Evolutionary conservation across 2,113 vertebrate genomes (phyloP).

Genomic region (Proterorhinus semilunaris): DNA sequence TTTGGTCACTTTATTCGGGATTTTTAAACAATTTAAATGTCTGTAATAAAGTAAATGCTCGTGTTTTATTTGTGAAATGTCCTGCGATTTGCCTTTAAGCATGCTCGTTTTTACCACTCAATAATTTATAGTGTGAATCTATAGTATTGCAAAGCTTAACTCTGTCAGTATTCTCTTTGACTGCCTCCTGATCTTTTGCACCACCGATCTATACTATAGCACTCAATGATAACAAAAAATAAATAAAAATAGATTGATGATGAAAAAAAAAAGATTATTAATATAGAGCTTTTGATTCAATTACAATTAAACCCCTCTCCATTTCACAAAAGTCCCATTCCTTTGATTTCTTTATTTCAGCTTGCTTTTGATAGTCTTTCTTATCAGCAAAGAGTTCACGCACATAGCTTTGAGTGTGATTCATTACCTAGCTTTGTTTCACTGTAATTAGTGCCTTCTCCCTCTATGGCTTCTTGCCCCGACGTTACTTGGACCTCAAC

Average conservation of each 20-base stretch:
- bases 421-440: slow-evolving; percentile 13
- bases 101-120: slow-evolving; percentile 18
- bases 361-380: neutral
- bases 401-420: neutral
- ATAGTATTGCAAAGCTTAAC: slow-evolving; percentile 31
- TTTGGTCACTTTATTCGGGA: no score
- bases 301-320: slow-evolving; percentile 17
- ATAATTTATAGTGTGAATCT: slow-evolving; percentile 13
- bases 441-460: slow-evolving; percentile 17
- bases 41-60: no score
- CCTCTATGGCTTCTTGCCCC: slow-evolving; percentile 24
- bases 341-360: slow-evolving; percentile 17
- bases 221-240: no score
- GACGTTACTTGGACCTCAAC: slow-evolving; percentile 27
- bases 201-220: slow-evolving; percentile 5
- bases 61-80: no score
- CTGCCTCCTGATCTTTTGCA: slow-evolving; percentile 44
- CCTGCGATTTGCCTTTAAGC: slow-evolving; percentile 23
- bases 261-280: no score
- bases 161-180: slow-evolving; percentile 60
- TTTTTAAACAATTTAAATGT: no score
- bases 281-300: no score
- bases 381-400: neutral
- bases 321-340: slow-evolving; percentile 19
- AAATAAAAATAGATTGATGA: no score